Percentiles rank a stretch among this genome's conserved stretches.
Evolutionary conservation across 2,113 vertebrate genomes (phyloP).

Genomic region (Ascaphus truei): DNA sequence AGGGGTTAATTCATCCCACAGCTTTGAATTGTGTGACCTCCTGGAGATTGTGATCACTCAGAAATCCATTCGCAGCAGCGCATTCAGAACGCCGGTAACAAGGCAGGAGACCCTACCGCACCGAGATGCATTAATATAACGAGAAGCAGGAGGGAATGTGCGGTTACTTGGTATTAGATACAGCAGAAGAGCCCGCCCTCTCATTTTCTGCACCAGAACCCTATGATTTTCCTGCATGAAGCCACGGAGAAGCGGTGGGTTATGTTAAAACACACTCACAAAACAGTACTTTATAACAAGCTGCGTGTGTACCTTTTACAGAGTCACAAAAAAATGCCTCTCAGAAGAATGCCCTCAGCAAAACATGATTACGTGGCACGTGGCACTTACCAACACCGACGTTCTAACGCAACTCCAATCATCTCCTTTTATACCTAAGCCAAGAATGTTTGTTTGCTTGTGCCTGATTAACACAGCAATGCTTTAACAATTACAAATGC

Average conservation of each 20-base stretch:
- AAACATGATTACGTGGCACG: neutral
- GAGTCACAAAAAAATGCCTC: too few relatives aligned
- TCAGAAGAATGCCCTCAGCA: too few relatives aligned
- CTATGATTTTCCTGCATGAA: neutral
- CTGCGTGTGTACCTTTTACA: too few relatives aligned
- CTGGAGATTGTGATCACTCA: too few relatives aligned
- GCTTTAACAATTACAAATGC: too few relatives aligned
- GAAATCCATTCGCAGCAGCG: neutral
- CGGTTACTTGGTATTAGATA: slow-evolving; percentile 6
- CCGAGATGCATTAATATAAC: neutral
- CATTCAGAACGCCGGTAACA: neutral
- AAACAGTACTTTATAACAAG: neutral
- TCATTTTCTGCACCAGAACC: neutral
- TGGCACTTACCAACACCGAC: neutral
- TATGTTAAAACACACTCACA: too few relatives aligned
- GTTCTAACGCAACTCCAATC: neutral
- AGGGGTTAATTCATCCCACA: neutral
- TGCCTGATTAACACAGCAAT: too few relatives aligned
- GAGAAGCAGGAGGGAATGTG: neutral
- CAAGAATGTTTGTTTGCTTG: neutral
- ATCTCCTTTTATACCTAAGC: neutral
- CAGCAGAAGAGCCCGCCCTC: neutral
- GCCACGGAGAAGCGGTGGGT: neutral
- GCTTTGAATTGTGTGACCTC: too few relatives aligned
- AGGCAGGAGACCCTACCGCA: neutral